phyloP scores from a whole-genome alignment of 2,113 vertebrate genomes.

The Sigmodon hispidus region DNA sequence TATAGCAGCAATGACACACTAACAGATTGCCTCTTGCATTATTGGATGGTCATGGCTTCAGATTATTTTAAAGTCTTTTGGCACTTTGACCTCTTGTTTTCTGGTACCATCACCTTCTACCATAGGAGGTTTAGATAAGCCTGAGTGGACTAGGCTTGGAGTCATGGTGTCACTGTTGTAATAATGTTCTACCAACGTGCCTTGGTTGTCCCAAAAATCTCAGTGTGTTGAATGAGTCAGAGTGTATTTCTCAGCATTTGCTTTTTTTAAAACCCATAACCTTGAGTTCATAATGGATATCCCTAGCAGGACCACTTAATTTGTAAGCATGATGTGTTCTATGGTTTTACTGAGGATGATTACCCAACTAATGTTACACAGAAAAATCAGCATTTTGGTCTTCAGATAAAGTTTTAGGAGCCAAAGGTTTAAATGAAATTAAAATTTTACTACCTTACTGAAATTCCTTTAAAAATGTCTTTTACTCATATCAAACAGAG shows the following conservation, averaged over 20 bases:
- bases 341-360: no score
- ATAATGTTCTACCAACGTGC: not conserved
- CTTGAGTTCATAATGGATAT: not conserved
- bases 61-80: not conserved
- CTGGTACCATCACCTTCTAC: not conserved
- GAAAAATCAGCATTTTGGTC: not conserved
- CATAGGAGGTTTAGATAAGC: not conserved
- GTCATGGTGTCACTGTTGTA: no score
- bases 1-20: not conserved
- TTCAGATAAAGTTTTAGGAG: not conserved
- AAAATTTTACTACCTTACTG: not conserved
- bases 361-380: not conserved
- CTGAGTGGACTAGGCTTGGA: no score
- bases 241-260: not conserved
- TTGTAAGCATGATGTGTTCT: not conserved
- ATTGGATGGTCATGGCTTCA: not conserved
- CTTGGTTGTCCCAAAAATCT: not conserved
- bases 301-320: not conserved
- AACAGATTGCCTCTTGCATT: not conserved
- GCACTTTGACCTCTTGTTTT: not conserved
- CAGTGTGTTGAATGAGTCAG: not conserved
- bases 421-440: not conserved
- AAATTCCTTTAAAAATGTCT: not conserved
- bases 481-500: not conserved
- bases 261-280: not conserved